phyloP scores from a whole-genome alignment of 1,140 invertebrate species.

The Magallana ariakensis region DNA sequence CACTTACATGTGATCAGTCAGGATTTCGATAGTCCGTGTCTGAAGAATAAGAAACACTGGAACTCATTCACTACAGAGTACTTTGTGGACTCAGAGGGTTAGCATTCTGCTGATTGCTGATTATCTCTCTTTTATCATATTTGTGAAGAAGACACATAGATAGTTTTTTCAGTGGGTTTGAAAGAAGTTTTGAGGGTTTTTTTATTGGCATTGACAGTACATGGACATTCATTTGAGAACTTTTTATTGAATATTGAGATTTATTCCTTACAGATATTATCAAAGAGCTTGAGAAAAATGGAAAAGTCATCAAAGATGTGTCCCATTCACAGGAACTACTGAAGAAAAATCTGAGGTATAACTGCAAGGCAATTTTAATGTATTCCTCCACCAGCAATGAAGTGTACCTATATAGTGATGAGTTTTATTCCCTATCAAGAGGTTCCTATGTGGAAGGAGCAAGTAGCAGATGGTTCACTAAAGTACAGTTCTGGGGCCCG shows the following conservation, averaged over 20 bases:
- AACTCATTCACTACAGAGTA: constrained; percentile 92
- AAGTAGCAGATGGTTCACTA: too few relatives aligned
- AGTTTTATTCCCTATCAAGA: background rate
- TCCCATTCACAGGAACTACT: constrained; percentile 82
- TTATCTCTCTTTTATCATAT: constrained; percentile 18
- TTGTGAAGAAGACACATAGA: background rate
- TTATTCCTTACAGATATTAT: constrained; percentile 83
- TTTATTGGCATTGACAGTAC: background rate
- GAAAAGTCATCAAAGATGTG: constrained; percentile 80
- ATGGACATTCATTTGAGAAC: background rate
- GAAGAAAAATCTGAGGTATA: constrained; percentile 81
- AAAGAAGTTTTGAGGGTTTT: background rate
- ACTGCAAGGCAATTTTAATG: background rate
- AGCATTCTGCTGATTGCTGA: constrained; percentile 45
- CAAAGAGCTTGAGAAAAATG: constrained; percentile 83
- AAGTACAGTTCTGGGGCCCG: too few relatives aligned
- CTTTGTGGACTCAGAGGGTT: constrained; percentile 88
- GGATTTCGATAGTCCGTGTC: constrained; percentile 89
- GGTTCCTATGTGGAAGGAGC: too few relatives aligned
- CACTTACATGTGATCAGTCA: constrained; percentile 94
- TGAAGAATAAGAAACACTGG: constrained; percentile 94
- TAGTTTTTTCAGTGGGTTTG: background rate
- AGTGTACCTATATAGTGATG: background rate
- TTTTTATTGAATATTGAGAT: constrained; percentile 14
- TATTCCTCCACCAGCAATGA: background rate